Evolutionary conservation across 92 coral and sea anemone genomes (phyloP), one percentile per base, ranked within the genome.

Genomic region (Epizoanthus illoricatus): DNA sequence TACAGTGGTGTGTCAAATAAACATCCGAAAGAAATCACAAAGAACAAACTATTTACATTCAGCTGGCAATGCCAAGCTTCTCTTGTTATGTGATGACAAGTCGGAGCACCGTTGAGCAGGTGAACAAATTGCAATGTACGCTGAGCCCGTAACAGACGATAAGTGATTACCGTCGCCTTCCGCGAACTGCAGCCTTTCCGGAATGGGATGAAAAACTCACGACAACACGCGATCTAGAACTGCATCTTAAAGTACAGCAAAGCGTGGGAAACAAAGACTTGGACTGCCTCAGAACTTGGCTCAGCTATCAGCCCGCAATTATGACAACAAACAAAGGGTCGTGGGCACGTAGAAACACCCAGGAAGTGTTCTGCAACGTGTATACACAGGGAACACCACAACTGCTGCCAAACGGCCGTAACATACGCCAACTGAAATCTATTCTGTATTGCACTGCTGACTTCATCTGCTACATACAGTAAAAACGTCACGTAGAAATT

Each of bases 81-180:
- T 65, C 40, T 0, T 28, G 40, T 52, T 17, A 24, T 11, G 70
- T 65, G 70, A 65, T 43, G 43, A 65, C 70, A 65, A 24, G 70
- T 24, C 23, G 12, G 66, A 15, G 21, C n/a, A 24, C 6, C 66
- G 15, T 23, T 65, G 17, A 65, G n/a, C 42, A 65, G 40, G 42
- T 10, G 43, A 28, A 65, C 70, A 65, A 65, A 65, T 5, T 15
- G 36, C 36, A 28, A 28, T 28, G 36, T 28, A 28, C 36, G 36
- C 36, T 1, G 18, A 65, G 6, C 56, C 13, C 56, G 13, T 3
- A 10, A 12, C 15, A 65, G 40, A 65, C 40, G 40, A 65, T 33
- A 65, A 23, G 70, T 12, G 43, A 65, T 65, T 65, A 23, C 70
- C 40, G 70, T 65, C 70, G 70, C 70, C 70, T 65, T 65, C 70